Evolutionary conservation across 2,113 vertebrate genomes (phyloP).

Genomic region (Oreochromis aureus): DNA sequence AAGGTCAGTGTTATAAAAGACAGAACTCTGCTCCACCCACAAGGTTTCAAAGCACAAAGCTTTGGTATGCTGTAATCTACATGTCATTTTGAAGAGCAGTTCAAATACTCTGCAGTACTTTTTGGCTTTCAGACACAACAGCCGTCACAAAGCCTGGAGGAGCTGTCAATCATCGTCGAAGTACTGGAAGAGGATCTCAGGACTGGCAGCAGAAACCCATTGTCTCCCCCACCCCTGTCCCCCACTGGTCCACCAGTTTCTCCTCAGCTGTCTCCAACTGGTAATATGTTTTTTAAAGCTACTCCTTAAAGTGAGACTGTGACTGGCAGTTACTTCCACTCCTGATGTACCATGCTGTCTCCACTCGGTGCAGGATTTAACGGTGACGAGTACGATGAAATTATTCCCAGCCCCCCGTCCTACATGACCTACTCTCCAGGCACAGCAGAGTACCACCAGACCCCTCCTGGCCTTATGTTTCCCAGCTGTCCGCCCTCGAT

Average conservation of each 20-base stretch:
- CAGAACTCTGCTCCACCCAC: not conserved
- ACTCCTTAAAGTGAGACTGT: not conserved
- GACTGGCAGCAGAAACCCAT: not conserved
- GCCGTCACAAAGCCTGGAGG: conserved; percentile 71
- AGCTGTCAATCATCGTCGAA: conserved; percentile 81
- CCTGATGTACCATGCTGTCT: not conserved
- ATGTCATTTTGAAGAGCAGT: not conserved
- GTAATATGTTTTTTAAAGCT: not conserved
- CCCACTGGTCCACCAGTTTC: not conserved
- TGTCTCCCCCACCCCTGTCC: not conserved
- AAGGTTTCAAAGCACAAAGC: not conserved
- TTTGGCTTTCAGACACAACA: conserved; percentile 62
- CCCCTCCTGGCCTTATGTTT: not conserved
- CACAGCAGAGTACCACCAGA: not conserved
- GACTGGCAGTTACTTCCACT: not conserved
- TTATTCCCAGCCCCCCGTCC: conserved; percentile 38
- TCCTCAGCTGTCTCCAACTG: not conserved
- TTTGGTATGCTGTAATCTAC: not conserved
- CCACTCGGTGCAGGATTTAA: not conserved
- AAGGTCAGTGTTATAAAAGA: conserved; percentile 62
- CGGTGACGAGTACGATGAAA: conserved; percentile 45
- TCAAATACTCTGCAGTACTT: not conserved
- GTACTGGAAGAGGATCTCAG: conserved; percentile 83
- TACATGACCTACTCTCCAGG: conserved; percentile 1
- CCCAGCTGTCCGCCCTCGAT: not conserved